Conservation (phyloP, 1,140 invertebrate genomes). For the Trissolcus basalis region DNA sequence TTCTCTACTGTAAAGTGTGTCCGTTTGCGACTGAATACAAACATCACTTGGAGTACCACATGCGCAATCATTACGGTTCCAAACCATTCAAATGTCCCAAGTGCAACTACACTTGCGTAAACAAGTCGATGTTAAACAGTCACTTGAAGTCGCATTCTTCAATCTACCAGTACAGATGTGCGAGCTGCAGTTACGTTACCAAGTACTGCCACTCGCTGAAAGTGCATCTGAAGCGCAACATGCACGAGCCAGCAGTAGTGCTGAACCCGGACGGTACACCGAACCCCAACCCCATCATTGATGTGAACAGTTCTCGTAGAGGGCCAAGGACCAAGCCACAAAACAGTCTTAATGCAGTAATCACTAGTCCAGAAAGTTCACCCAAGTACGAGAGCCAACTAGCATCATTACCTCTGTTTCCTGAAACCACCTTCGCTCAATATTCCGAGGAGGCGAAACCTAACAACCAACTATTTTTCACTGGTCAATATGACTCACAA, state of each 20-base stretch:
- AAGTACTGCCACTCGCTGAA: conserved; percentile 99
- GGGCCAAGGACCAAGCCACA: conserved; percentile 85
- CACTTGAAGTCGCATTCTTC: conserved; percentile 99
- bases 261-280: conserved; percentile 91
- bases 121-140: conserved; percentile 99
- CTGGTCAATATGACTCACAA: neutral
- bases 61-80: conserved; percentile 94
- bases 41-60: conserved; percentile 98
- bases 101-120: conserved; percentile 95
- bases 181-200: conserved; percentile 96
- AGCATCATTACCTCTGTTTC: neutral
- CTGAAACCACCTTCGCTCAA: neutral
- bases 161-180: conserved; percentile 96
- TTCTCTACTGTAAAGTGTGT: conserved; percentile 93
- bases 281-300: conserved; percentile 90
- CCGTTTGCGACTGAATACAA: conserved; percentile 99
- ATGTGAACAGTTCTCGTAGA: conserved; percentile 91
- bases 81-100: conserved; percentile 98
- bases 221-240: conserved; percentile 90
- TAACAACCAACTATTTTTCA: neutral
- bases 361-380: neutral
- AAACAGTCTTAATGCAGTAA: neutral
- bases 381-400: conserved; percentile 4
- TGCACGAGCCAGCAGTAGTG: conserved; percentile 90
- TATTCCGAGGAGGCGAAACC: neutral